Evolutionary conservation across 2,113 vertebrate genomes (phyloP).

Genomic region (Stictonetta naevosa): DNA sequence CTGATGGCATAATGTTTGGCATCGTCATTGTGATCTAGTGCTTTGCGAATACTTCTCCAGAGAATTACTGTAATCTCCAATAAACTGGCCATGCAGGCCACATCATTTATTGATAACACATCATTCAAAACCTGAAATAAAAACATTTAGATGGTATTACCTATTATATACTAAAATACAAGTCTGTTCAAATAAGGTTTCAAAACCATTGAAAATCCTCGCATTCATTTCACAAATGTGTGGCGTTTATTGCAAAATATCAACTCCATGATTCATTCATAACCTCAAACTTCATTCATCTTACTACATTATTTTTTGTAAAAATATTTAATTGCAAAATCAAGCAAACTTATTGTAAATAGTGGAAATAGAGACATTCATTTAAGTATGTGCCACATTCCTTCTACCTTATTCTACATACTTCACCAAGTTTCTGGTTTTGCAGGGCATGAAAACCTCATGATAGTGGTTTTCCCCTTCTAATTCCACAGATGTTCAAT

Average conservation of each 20-base stretch:
- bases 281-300: not conserved
- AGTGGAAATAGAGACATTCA: not conserved
- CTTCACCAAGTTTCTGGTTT: not conserved
- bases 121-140: slow-evolving; percentile 78
- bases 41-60: slow-evolving; percentile 89
- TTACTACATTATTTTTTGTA: not conserved
- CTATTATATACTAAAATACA: not conserved
- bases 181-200: not conserved
- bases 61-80: slow-evolving; percentile 91
- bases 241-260: not conserved
- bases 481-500: not conserved
- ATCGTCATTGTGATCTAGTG: slow-evolving; percentile 84
- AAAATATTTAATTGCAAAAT: not conserved
- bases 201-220: not conserved
- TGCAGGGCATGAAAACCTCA: not conserved
- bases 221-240: not conserved
- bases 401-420: not conserved
- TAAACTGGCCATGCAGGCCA: slow-evolving; percentile 82
- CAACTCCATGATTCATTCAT: not conserved
- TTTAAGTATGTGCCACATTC: not conserved
- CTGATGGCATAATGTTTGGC: slow-evolving; percentile 80
- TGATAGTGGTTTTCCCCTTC: not conserved
- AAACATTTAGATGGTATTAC: not conserved
- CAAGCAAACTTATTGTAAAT: not conserved
- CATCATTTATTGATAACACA: slow-evolving; percentile 79